These are phyloP conservation scores for Myzus persicae DNA, from an alignment of 1,140 invertebrate species.

Conservation along the genomic window DNA sequence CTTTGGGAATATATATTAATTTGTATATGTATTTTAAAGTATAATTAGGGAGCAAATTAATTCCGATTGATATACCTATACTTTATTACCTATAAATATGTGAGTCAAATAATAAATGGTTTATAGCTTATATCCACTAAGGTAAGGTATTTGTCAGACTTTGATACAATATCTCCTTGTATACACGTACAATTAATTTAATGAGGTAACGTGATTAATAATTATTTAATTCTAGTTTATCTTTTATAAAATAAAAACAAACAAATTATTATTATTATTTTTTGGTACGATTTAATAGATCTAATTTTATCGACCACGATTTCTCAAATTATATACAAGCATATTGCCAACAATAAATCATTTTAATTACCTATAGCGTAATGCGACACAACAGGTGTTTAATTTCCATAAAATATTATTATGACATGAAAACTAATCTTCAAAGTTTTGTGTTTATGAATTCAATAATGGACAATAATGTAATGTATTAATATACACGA, in stretches of 20 bases:
- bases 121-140: neutral
- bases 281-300: neutral
- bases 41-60: neutral
- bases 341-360: neutral
- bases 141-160: neutral
- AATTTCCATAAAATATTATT: constrained; percentile 4
- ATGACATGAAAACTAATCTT: neutral
- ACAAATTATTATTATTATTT: neutral
- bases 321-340: neutral
- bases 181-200: neutral
- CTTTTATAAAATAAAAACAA: neutral
- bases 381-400: neutral
- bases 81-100: neutral
- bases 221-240: neutral
- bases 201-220: neutral
- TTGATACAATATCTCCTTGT: neutral
- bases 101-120: neutral
- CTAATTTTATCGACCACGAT: neutral
- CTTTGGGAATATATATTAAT: neutral
- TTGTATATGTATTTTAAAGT: neutral
- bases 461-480: neutral
- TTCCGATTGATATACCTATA: neutral
- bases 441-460: neutral
- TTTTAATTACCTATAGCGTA: neutral
- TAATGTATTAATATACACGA: neutral